Evolutionary conservation across 2,113 vertebrate species (phyloP).

Genomic region (Argyrosomus japonicus): DNA sequence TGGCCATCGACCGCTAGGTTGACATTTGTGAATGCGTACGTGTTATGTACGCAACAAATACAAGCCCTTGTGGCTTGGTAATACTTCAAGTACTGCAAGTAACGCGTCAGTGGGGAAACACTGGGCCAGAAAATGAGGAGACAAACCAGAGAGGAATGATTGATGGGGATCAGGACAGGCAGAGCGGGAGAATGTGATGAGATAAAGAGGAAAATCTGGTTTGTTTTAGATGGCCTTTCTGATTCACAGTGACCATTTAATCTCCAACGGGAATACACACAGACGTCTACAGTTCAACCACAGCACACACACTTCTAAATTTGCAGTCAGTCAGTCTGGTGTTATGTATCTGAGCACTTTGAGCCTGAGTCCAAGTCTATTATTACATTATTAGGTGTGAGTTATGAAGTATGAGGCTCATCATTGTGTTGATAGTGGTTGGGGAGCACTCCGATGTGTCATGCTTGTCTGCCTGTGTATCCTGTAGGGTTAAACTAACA

Average conservation of each 20-base stretch:
- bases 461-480: neutral
- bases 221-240: neutral
- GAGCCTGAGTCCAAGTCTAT: neutral
- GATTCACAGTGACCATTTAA: neutral
- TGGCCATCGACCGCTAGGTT: neutral
- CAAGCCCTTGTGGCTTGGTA: neutral
- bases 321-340: neutral
- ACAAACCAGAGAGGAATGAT: constrained; percentile 3
- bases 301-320: neutral
- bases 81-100: neutral
- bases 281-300: too few species aligned
- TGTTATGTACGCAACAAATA: neutral
- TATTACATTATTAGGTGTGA: neutral
- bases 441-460: neutral
- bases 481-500: neutral
- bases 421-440: neutral
- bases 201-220: neutral
- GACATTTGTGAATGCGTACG: constrained; percentile 2
- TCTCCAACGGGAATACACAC: neutral
- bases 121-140: neutral
- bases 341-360: neutral
- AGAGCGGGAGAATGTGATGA: neutral
- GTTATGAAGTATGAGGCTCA: neutral
- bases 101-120: neutral
- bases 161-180: neutral